phyloP scores from a whole-genome alignment of 2,888 invertebrate genomes.

The Leptopilina syphax region DNA sequence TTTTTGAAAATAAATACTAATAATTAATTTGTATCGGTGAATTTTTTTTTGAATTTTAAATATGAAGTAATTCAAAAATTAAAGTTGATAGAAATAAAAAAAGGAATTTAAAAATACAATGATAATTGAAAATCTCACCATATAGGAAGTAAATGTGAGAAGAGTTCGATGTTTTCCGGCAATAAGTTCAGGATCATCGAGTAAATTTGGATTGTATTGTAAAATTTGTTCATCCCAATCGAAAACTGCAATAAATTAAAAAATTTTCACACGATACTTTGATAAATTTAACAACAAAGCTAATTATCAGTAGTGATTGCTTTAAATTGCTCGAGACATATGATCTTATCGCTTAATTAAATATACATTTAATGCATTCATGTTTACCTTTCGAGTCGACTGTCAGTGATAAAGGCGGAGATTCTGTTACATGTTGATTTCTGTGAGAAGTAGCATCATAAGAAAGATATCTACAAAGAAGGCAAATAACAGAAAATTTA shows the following conservation, averaged over 20 bases:
- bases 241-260: slow-evolving; percentile 62
- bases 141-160: slow-evolving; percentile 91
- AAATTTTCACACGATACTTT: not conserved
- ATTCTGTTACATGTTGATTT: slow-evolving; percentile 77
- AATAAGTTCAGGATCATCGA: slow-evolving; percentile 95
- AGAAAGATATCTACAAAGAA: slow-evolving; percentile 83
- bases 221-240: slow-evolving; percentile 74
- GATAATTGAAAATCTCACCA: slow-evolving; percentile 77
- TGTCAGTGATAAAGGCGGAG: slow-evolving; percentile 76
- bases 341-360: not conserved
- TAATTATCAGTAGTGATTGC: not conserved
- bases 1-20: too few species aligned
- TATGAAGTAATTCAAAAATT: not conserved
- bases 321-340: not conserved
- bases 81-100: not conserved
- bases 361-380: slow-evolving; percentile 43
- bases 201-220: slow-evolving; percentile 91
- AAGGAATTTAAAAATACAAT: slow-evolving; percentile 6
- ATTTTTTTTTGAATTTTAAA: too few species aligned
- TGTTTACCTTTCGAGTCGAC: slow-evolving; percentile 75
- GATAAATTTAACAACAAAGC: not conserved
- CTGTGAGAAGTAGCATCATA: slow-evolving; percentile 84
- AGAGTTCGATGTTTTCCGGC: slow-evolving; percentile 93
- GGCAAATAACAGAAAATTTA: too few species aligned
- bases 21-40: too few species aligned